Evolutionary conservation across 2,113 vertebrate genomes (phyloP).

Genomic region (Camarhynchus parvulus): DNA sequence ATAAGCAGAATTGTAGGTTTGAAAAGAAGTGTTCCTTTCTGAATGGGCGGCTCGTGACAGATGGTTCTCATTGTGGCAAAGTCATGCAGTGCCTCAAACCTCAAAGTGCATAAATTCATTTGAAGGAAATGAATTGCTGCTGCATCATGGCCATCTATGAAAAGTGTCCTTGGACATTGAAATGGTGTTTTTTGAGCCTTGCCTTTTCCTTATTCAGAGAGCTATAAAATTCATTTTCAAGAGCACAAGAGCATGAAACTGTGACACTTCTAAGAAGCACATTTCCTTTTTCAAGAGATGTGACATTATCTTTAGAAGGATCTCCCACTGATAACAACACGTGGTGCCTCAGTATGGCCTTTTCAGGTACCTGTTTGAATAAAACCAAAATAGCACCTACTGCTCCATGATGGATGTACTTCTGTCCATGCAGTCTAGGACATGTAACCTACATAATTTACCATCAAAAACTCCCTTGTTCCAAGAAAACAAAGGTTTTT

Average conservation of each 20-base stretch:
- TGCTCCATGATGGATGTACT: neutral
- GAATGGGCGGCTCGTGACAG: neutral
- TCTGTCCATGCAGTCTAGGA: neutral
- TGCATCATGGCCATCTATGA: neutral
- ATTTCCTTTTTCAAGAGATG: neutral
- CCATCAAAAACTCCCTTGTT: neutral
- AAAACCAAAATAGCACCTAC: neutral
- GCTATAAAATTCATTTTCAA: neutral
- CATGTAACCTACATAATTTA: neutral
- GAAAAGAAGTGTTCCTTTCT: neutral
- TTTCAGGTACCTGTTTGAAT: neutral
- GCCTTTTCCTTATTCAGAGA: neutral
- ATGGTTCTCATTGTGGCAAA: constrained; percentile 48
- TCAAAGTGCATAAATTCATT: constrained; percentile 16
- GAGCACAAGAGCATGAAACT: neutral
- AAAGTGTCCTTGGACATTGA: neutral
- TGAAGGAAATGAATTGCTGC: neutral
- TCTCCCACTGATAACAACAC: neutral
- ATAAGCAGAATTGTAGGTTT: constrained; percentile 15
- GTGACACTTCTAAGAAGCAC: neutral
- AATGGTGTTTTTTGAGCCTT: neutral
- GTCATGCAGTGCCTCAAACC: constrained; percentile 33
- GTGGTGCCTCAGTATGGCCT: neutral
- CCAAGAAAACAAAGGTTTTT: neutral
- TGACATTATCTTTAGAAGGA: neutral